A percentile compares a stretch with the other conserved stretches of the same genome.
Conservation (phyloP, 2,888 invertebrate genomes). For the Lithophane leautieri region DNA sequence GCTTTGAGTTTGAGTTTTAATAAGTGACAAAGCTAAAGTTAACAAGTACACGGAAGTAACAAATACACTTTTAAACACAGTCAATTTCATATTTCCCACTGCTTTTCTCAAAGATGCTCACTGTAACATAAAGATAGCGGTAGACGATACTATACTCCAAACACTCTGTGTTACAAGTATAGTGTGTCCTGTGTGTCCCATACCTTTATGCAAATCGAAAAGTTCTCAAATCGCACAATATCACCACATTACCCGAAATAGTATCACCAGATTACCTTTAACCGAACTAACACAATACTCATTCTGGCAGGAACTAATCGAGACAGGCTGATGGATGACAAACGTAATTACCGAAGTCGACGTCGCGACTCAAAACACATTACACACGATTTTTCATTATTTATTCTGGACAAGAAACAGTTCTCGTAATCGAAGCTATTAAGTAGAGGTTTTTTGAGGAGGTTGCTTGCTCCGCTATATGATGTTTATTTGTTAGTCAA, state of each 20-base stretch:
- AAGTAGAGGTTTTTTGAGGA: constrained; percentile 61
- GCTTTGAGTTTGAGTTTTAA: too few species aligned
- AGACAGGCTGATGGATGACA: constrained; percentile 80
- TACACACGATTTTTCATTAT: constrained; percentile 83
- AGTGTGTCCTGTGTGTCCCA: neutral
- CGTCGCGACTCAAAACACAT: constrained; percentile 77
- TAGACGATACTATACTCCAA: neutral
- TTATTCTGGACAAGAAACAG: constrained; percentile 77
- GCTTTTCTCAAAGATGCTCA: too few species aligned
- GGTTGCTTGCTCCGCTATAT: constrained; percentile 66
- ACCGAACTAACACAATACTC: constrained; percentile 61
- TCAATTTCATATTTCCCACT: too few species aligned
- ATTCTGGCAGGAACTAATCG: constrained; percentile 66
- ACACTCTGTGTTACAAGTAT: neutral
- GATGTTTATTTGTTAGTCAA: constrained; percentile 3
- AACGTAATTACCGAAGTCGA: constrained; percentile 77
- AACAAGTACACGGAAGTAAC: too few species aligned
- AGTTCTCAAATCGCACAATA: neutral
- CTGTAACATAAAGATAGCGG: neutral
- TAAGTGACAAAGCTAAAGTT: too few species aligned
- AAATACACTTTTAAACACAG: too few species aligned
- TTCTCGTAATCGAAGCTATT: constrained; percentile 78
- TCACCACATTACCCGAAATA: constrained; percentile 27
- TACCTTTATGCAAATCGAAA: neutral
- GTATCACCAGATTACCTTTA: constrained; percentile 57